Evolutionary conservation across 2,888 invertebrate genomes (phyloP).

Genomic region (Stenodema calcarata): DNA sequence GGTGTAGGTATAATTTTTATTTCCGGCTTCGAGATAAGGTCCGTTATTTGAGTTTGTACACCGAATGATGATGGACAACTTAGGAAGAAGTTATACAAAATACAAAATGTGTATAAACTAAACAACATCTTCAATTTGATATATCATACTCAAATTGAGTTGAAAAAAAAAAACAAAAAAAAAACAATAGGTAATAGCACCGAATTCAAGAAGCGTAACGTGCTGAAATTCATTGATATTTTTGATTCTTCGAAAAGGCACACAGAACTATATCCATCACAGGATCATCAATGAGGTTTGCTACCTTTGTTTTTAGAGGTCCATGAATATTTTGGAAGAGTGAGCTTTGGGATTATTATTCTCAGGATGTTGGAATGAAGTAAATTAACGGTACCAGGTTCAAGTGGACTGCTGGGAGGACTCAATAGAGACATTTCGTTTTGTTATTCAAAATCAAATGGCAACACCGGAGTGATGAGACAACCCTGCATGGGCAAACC

Average conservation of each 20-base stretch:
- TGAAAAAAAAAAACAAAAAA: not conserved
- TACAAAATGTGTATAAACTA: not conserved
- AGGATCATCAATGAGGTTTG: not conserved
- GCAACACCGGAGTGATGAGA: too few species aligned
- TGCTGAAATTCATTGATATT: not conserved
- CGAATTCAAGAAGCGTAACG: constrained; percentile 7
- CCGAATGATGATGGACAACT: not conserved
- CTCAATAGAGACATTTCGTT: too few species aligned
- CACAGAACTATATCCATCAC: not conserved
- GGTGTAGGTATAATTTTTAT: not conserved
- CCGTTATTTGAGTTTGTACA: not conserved
- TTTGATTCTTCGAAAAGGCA: constrained; percentile 30
- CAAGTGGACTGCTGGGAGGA: too few species aligned
- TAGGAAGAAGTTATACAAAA: not conserved
- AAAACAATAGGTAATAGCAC: too few species aligned
- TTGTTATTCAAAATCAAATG: too few species aligned
- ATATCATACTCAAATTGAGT: not conserved
- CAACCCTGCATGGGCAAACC: too few species aligned
- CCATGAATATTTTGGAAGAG: too few species aligned
- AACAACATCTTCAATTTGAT: not conserved
- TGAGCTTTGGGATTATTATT: too few species aligned
- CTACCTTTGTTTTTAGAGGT: not conserved
- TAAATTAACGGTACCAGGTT: too few species aligned
- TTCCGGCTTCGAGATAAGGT: not conserved
- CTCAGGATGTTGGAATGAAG: too few species aligned